Conservation (phyloP, 2,113 vertebrate species). For the human region GRCh38 chr11:122199501-122200000, state of each 20-base stretch:
- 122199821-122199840: background rate
- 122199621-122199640: background rate
- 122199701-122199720: background rate
- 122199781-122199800: background rate
- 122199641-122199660: background rate
- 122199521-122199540: too few relatives aligned
- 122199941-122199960: background rate
- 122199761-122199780: background rate
- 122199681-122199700: background rate
- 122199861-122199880: background rate
- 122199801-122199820: background rate
- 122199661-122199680: background rate
- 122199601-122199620: background rate
- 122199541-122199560: too few relatives aligned
- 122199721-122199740: background rate
- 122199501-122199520: too few relatives aligned
- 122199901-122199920: background rate
- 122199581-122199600: background rate
- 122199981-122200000: background rate
- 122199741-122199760: background rate
- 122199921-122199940: background rate
- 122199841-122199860: background rate
- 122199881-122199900: slow-evolving; percentile 36
- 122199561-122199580: background rate
- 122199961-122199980: background rate